Percentiles rank a stretch among this genome's conserved stretches.
phyloP scores from a whole-genome alignment of 1,140 invertebrate species.

The Tetranychus urticae region DNA sequence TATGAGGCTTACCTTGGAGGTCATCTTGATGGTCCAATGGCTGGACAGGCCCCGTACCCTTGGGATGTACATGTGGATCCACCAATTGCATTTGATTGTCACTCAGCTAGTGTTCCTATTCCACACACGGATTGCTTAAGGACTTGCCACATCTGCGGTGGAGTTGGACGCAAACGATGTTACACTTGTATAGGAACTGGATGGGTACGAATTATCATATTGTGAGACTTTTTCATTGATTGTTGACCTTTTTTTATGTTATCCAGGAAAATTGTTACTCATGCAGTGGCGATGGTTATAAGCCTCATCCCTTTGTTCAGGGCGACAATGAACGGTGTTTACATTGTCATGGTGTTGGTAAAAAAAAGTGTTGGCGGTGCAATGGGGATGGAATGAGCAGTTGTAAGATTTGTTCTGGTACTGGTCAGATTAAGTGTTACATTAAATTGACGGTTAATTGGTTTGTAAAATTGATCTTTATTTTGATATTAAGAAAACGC shows the following conservation, averaged over 20 bases:
- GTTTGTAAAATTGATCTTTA: constrained; percentile 17
- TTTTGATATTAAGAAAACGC: neutral
- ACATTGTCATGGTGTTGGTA: constrained; percentile 19
- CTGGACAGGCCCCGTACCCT: constrained; percentile 26
- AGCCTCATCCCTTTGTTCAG: constrained; percentile 4
- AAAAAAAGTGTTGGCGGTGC: constrained; percentile 22
- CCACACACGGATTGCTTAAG: constrained; percentile 32
- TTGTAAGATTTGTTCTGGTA: constrained; percentile 24
- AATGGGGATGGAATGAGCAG: constrained; percentile 24
- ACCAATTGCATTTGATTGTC: constrained; percentile 23
- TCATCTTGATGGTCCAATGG: constrained; percentile 12
- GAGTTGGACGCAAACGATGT: constrained; percentile 26
- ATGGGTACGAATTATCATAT: neutral
- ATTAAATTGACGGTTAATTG: constrained; percentile 27
- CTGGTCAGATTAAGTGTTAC: constrained; percentile 26
- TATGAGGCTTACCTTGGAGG: constrained; percentile 26
- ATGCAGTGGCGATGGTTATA: constrained; percentile 24
- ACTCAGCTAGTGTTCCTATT: constrained; percentile 25
- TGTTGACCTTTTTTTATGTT: neutral
- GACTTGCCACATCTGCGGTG: constrained; percentile 28
- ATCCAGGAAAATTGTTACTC: constrained; percentile 9
- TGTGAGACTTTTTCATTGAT: neutral
- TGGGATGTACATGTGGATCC: constrained; percentile 28
- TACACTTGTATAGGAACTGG: constrained; percentile 27
- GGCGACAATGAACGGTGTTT: constrained; percentile 23